Conservation (phyloP, 2,888 invertebrate species). For the Drosophila paracracens region DNA sequence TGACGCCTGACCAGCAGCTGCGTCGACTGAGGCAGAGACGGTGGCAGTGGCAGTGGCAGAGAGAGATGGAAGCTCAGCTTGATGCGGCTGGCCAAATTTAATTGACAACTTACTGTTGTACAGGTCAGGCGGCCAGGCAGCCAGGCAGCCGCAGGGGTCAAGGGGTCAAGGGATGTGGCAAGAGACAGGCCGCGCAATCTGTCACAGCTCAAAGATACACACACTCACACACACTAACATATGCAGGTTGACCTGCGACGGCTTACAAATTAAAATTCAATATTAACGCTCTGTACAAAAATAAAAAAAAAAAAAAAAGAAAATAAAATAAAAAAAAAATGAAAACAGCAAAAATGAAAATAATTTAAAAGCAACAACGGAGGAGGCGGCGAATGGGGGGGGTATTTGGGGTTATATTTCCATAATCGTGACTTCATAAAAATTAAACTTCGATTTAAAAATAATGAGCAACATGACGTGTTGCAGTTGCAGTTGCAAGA, state of each 20-base stretch:
- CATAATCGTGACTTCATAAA: slow-evolving; percentile 84
- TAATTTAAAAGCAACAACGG: slow-evolving; percentile 52
- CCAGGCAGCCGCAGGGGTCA: slow-evolving; percentile 18
- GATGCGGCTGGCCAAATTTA: slow-evolving; percentile 80
- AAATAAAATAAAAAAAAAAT: slow-evolving; percentile 16
- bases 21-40: slow-evolving; percentile 11
- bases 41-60: slow-evolving; percentile 11
- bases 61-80: slow-evolving; percentile 59
- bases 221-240: slow-evolving; percentile 37
- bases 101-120: slow-evolving; percentile 79
- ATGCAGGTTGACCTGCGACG: slow-evolving; percentile 61
- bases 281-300: slow-evolving; percentile 75
- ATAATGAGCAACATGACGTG: slow-evolving; percentile 74
- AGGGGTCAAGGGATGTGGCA: slow-evolving; percentile 10
- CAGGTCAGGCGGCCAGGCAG: slow-evolving; percentile 17
- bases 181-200: slow-evolving; percentile 63
- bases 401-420: slow-evolving; percentile 68
- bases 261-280: slow-evolving; percentile 83
- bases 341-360: slow-evolving; percentile 44
- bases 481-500: slow-evolving; percentile 20
- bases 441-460: slow-evolving; percentile 83
- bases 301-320: too few relatives aligned
- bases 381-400: background rate
- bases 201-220: slow-evolving; percentile 70
- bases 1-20: slow-evolving; percentile 31